Evolutionary conservation across 2,888 invertebrate genomes (phyloP).

Genomic region (Norana najaformis): DNA sequence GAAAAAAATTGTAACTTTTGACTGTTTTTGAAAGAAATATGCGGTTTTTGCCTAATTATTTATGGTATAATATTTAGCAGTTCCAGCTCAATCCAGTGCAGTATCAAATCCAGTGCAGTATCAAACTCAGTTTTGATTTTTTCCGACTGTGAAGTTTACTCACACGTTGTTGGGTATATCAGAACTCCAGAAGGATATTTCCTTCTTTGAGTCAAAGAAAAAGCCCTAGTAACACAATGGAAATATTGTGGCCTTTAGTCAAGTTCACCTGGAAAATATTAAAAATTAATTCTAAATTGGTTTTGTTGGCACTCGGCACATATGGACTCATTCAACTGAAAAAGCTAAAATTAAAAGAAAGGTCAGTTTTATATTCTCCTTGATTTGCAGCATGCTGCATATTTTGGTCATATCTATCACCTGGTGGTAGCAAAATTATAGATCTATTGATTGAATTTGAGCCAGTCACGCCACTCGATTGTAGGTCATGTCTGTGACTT

Average conservation of each 20-base stretch:
- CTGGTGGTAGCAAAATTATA: not conserved
- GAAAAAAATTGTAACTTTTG: too few species aligned
- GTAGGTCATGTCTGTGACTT: too few species aligned
- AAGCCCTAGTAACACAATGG: not conserved
- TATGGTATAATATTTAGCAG: too few species aligned
- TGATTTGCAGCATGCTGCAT: too few species aligned
- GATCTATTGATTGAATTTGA: not conserved
- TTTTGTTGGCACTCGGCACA: not conserved
- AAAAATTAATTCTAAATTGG: not conserved
- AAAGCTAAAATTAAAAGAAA: not conserved
- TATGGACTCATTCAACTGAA: not conserved
- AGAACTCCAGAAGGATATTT: not conserved
- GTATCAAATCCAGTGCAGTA: too few species aligned
- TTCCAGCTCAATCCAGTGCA: too few species aligned
- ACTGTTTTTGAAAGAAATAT: too few species aligned
- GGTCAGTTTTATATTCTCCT: not conserved
- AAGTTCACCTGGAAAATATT: not conserved
- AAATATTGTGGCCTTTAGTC: not conserved
- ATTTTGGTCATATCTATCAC: not conserved
- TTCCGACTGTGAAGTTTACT: too few species aligned
- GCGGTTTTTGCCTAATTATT: too few species aligned
- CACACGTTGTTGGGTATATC: too few species aligned
- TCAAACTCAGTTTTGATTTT: too few species aligned
- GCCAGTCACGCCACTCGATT: too few species aligned
- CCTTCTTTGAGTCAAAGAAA: not conserved